These are phyloP conservation scores for Limonius californicus DNA, from an alignment of 1,140 invertebrate genomes.

Conservation along the genomic window DNA sequence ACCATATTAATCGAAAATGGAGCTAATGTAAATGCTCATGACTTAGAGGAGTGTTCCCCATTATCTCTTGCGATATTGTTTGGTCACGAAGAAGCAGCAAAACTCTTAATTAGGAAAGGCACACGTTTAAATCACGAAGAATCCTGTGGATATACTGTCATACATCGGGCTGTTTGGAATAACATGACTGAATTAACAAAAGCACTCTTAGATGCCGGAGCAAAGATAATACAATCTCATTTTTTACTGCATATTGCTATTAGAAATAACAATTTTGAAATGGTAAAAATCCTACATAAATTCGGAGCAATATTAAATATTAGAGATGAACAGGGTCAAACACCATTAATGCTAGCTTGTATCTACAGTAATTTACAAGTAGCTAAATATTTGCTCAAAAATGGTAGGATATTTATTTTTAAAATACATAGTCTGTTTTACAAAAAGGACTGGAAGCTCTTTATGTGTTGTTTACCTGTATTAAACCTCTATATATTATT, in stretches of 20 bases:
- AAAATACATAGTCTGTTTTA: too few relatives aligned
- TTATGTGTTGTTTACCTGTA: too few relatives aligned
- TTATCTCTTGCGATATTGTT: slow-evolving; percentile 53
- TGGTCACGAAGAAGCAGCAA: slow-evolving; percentile 48
- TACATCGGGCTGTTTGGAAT: slow-evolving; percentile 27
- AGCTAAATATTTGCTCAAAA: slow-evolving; percentile 49
- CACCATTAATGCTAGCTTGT: slow-evolving; percentile 61
- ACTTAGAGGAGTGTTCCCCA: slow-evolving; percentile 55
- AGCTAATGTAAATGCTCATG: slow-evolving; percentile 55
- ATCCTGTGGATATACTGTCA: slow-evolving; percentile 37
- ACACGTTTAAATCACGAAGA: slow-evolving; percentile 60
- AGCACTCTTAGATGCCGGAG: slow-evolving; percentile 52
- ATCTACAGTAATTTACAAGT: slow-evolving; percentile 52
- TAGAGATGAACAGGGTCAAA: slow-evolving; percentile 53
- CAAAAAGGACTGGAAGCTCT: too few relatives aligned
- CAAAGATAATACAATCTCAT: slow-evolving; percentile 55
- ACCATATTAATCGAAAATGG: slow-evolving; percentile 56
- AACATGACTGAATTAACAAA: slow-evolving; percentile 21
- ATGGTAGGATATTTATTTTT: slow-evolving; percentile 42
- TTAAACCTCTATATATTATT: too few relatives aligned
- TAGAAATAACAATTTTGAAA: slow-evolving; percentile 48
- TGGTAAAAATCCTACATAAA: slow-evolving; percentile 50
- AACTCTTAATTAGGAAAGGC: slow-evolving; percentile 50
- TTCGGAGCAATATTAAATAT: slow-evolving; percentile 53
- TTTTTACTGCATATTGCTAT: slow-evolving; percentile 57